These are phyloP conservation scores for Drosophila nannoptera DNA, from an alignment of 1,140 invertebrate genomes.

Conservation along the genomic window DNA sequence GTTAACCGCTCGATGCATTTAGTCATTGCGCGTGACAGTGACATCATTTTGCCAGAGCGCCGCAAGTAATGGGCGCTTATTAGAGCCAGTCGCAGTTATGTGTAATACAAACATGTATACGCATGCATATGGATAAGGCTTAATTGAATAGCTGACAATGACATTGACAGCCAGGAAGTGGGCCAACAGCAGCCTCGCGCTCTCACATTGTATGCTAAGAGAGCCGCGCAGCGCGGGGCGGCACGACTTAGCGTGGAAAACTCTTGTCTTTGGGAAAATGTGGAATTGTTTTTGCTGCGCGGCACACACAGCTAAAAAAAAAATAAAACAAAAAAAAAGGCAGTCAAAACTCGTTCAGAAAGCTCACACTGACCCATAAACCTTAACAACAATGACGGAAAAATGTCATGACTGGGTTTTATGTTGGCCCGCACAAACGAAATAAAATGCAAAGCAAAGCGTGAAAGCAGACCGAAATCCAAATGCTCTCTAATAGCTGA, in stretches of 20 bases:
- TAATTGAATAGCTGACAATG: conserved; percentile 55
- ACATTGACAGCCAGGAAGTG: conserved; percentile 49
- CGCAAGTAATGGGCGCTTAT: conserved; percentile 53
- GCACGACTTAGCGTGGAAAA: conserved; percentile 14
- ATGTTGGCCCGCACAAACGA: conserved; percentile 43
- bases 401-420: conserved; percentile 65
- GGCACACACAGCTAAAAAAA: conserved; percentile 17
- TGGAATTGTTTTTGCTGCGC: conserved; percentile 64
- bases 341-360: conserved; percentile 61
- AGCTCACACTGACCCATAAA: conserved; percentile 64
- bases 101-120: not conserved
- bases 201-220: conserved; percentile 59
- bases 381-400: conserved; percentile 47
- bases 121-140: conserved; percentile 1
- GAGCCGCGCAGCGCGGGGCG: not conserved
- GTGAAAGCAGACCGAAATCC: conserved; percentile 17
- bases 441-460: conserved; percentile 10
- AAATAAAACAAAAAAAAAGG: no score
- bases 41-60: conserved; percentile 61
- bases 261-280: conserved; percentile 58
- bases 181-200: conserved; percentile 22
- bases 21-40: conserved; percentile 72
- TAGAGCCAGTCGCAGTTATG: conserved; percentile 44
- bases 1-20: conserved; percentile 62
- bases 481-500: conserved; percentile 27